Base-by-base conservation (phyloP, 2,888 invertebrate genomes). In the Entomobrya proxima region DNA sequence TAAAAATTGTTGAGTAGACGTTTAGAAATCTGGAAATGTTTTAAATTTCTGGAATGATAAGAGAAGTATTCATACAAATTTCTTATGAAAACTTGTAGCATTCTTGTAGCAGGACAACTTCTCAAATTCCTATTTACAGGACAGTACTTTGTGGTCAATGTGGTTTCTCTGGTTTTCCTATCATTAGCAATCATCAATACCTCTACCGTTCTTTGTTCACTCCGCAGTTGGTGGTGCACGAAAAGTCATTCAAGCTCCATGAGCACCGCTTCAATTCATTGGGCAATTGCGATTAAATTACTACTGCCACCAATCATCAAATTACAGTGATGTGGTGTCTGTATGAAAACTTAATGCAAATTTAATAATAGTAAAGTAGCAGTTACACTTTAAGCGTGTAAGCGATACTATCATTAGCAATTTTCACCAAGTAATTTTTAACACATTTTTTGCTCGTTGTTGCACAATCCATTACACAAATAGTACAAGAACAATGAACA, bases 231-330 rank as follows among this genome's bases (percentile, higher is more conserved):
- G 75, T 75, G 75, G 75, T 52, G 52, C 52, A 75, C 52, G 52
- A 75, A 52, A 32, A 50, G n/a, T n/a, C n/a, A n/a, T n/a, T n/a
- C n/a, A n/a, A n/a, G n/a, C n/a, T 55, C 18, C 44, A 21, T 69
- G 69, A n/a, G 52, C n/a, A 74, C 50, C 52, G 52, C 50, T 52
- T 52, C 50, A 74, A 35, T 74, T 74, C 74, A 74, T 52, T 50
- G 32, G 32, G 50, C 30, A 74, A 74, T 74, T 47, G 35, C 18
- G 50, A 74, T 74, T 74, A 74, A 74, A 74, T 74, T 74, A 74
- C 69, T 32, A 74, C 69, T 32, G 9, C 61, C 44, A 44, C 27
- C 69, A 44, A 69, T 69, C 69, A 69, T 69, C 44, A 44, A 24
- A 40, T 24, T 40, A 30, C 32, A 32, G 27, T 61, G 15, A 30